Evolutionary conservation across 2,113 vertebrate genomes (phyloP).

Genomic region (Cyanistes caeruleus): DNA sequence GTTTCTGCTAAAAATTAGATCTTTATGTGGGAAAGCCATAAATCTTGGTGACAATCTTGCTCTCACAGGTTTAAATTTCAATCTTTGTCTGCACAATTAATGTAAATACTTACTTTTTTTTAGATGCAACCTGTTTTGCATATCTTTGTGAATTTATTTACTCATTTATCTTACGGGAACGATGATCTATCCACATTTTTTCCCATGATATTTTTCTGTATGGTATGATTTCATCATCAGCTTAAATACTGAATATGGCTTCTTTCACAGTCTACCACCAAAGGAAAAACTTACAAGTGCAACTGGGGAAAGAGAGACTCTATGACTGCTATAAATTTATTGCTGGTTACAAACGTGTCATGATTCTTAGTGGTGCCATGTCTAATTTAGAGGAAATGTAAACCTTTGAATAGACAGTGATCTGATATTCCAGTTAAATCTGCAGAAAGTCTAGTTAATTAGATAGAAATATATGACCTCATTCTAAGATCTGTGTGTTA

Average conservation of each 20-base stretch:
- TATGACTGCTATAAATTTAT: slow-evolving; percentile 20
- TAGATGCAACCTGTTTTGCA: background rate
- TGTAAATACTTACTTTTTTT: background rate
- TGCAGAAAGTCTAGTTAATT: background rate
- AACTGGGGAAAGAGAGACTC: background rate
- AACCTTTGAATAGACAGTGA: background rate
- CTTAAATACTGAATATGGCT: background rate
- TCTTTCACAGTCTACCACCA: slow-evolving; percentile 19
- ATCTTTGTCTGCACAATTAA: background rate
- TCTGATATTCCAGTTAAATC: background rate
- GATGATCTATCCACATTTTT: background rate
- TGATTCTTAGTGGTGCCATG: slow-evolving; percentile 1
- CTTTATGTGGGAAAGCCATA: background rate
- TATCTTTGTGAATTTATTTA: background rate
- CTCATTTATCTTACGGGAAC: background rate
- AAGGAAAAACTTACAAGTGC: slow-evolving; percentile 50
- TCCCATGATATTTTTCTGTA: background rate
- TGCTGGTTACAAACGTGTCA: slow-evolving; percentile 8
- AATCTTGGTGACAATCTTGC: background rate
- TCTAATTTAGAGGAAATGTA: slow-evolving; percentile 41
- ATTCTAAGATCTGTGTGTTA: background rate
- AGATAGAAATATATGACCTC: background rate
- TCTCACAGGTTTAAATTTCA: background rate
- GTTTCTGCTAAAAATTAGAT: background rate
- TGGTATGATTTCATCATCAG: background rate